Base-by-base conservation (phyloP, 2,797 vertebrate species). In the Bovichtus variegatus region DNA sequence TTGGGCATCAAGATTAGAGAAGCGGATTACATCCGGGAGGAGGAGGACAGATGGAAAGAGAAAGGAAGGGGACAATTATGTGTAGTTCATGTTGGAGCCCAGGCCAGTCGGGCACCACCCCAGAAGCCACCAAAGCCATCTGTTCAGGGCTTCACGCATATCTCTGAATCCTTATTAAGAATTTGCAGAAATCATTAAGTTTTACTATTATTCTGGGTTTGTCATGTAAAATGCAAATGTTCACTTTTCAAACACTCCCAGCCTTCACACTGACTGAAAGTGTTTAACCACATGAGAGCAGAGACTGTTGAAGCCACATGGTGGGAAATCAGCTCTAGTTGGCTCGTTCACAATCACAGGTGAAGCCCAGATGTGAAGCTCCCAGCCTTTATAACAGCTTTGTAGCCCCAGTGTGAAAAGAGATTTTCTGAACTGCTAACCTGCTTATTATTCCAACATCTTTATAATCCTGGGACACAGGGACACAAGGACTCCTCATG, bases 1-100 rank as follows among this genome's bases (percentile, higher is more conserved):
- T 87, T 87, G 83, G 60, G 78, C 74, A 78, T 82, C 71, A 62
- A 90, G 84, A 90, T 93, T 85, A 90, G 68, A 87, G 84, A 86
- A 86, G 53, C 31, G 12, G 86, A 81, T 88, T 89, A 80, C 44
- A 82, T 78, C 80, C 64, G 21, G 74, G 76, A 74, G 78, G 76
- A 78, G 68, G 69, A 64, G 71, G 87, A 62, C 72, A 84, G 88
- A 87, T 84, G 78, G 85, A 79, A 83, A 81, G 64, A 82, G 83
- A 80, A 72, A 87, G 88, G 88, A 91, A 90, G 62, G 76, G 78
- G 60, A 85, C 86, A 90, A 90, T 94, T 93, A 86, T 81, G 74
- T 86, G 68, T 61, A 73, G 61, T 86, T 82, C 65, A 78, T 47
- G 74, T 82, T 61, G 62, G 74, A 81, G 70, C 57, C 41, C 50